Conservation (phyloP, 2,888 invertebrate species). For the Cosmia trapezina region DNA sequence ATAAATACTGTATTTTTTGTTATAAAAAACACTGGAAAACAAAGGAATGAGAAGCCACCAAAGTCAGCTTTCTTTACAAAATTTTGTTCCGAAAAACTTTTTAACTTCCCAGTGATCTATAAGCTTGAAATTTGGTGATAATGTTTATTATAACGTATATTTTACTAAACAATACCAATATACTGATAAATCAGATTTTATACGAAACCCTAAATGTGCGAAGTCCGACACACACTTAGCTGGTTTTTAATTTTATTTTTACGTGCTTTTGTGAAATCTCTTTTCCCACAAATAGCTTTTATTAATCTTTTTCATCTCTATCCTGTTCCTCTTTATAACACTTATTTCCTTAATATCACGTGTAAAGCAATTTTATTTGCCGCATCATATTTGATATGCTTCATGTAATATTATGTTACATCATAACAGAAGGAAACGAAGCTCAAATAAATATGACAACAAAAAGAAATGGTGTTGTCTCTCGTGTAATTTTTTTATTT, state of each 20-base stretch:
- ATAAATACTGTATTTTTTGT: too few relatives aligned
- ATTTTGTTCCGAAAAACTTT: too few relatives aligned
- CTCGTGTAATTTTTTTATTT: constrained; percentile 69
- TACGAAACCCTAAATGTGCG: too few relatives aligned
- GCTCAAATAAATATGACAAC: constrained; percentile 57
- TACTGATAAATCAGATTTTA: too few relatives aligned
- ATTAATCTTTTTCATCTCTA: constrained; percentile 23
- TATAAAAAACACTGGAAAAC: too few relatives aligned
- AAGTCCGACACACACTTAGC: too few relatives aligned
- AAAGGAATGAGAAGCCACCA: too few relatives aligned
- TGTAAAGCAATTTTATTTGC: constrained; percentile 34
- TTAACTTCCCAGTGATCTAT: too few relatives aligned
- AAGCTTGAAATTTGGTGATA: too few relatives aligned
- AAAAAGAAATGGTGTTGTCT: constrained; percentile 59
- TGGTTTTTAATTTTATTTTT: not conserved
- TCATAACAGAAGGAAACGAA: constrained; percentile 45
- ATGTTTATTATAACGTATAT: too few relatives aligned
- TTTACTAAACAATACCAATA: too few relatives aligned
- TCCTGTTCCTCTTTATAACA: constrained; percentile 18
- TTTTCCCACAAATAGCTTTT: not conserved
- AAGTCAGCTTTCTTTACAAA: too few relatives aligned
- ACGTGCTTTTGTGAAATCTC: not conserved
- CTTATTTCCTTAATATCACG: constrained; percentile 29
- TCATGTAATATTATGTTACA: constrained; percentile 42
- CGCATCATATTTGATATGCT: constrained; percentile 43